These are phyloP conservation scores for Pholis gunnellus DNA, from an alignment of 2,113 vertebrate genomes.

Conservation along the genomic window DNA sequence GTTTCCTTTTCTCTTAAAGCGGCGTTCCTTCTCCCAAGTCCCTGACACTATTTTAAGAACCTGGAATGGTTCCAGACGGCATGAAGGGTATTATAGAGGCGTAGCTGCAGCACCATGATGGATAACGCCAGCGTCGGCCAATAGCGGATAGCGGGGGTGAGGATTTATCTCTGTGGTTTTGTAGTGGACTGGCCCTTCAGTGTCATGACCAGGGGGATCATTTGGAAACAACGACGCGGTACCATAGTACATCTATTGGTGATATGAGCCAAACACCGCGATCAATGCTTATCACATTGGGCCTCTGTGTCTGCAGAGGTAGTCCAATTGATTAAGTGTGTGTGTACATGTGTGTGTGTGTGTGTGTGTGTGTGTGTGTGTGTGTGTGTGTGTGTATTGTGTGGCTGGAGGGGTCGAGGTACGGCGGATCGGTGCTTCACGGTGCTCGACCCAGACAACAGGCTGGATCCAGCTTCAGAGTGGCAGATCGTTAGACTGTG, in stretches of 20 bases:
- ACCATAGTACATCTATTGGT: conserved; percentile 59
- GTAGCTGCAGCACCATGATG: conserved; percentile 45
- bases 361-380: conserved; percentile 15
- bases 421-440: conserved; percentile 38
- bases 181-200: conserved; percentile 49
- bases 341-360: conserved; percentile 14
- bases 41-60: conserved; percentile 73
- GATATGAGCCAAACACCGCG: conserved; percentile 51
- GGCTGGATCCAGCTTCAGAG: conserved; percentile 18
- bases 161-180: conserved; percentile 62
- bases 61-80: conserved; percentile 62
- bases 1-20: conserved; percentile 55
- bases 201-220: conserved; percentile 59
- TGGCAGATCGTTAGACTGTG: conserved; percentile 56
- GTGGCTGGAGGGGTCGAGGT: background rate
- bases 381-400: conserved; percentile 8
- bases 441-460: background rate
- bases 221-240: conserved; percentile 55
- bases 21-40: conserved; percentile 51
- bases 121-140: conserved; percentile 32
- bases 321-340: conserved; percentile 57
- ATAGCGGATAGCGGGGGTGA: conserved; percentile 5
- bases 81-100: conserved; percentile 57
- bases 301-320: conserved; percentile 33
- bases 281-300: conserved; percentile 72